phyloP scores from a whole-genome alignment of 2,888 invertebrate genomes.

The Crioceris asparagi region DNA sequence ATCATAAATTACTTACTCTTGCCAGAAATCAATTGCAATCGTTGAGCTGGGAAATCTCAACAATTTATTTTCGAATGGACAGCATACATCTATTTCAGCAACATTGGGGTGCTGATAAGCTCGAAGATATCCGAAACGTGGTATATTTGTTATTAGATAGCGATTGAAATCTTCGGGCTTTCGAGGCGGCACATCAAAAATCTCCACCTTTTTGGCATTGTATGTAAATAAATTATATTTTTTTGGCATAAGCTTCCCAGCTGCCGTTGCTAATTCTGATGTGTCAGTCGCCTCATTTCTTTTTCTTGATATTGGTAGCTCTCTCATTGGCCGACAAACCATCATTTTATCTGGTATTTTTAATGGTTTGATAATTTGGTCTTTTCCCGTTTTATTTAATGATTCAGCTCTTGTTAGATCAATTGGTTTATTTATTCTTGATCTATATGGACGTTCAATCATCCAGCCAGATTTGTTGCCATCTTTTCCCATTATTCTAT shows the following conservation, averaged over 20 bases:
- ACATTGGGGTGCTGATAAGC: constrained; percentile 19
- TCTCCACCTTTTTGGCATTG: constrained; percentile 11
- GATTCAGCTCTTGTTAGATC: too few relatives aligned
- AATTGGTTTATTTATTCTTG: neutral
- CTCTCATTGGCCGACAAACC: too few relatives aligned
- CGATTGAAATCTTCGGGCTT: constrained; percentile 22
- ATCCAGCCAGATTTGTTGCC: constrained; percentile 17
- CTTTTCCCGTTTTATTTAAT: too few relatives aligned
- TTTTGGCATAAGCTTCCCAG: too few relatives aligned
- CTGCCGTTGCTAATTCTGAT: too few relatives aligned
- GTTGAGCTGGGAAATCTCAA: constrained; percentile 21
- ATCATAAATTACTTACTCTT: constrained; percentile 18
- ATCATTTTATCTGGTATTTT: too few relatives aligned
- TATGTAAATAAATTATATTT: too few relatives aligned
- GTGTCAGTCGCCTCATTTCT: too few relatives aligned
- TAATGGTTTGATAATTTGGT: too few relatives aligned
- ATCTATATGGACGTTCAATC: constrained; percentile 12
- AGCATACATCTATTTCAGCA: constrained; percentile 24
- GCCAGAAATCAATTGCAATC: constrained; percentile 19
- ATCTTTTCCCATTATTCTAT: constrained; percentile 25
- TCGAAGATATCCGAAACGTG: constrained; percentile 28
- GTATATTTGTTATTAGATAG: constrained; percentile 28
- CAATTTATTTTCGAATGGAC: constrained; percentile 26
- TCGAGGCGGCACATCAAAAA: constrained; percentile 13
- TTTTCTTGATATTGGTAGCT: too few relatives aligned